Conservation (phyloP, 2,113 vertebrate genomes). For the Megaceryle maxima region DNA sequence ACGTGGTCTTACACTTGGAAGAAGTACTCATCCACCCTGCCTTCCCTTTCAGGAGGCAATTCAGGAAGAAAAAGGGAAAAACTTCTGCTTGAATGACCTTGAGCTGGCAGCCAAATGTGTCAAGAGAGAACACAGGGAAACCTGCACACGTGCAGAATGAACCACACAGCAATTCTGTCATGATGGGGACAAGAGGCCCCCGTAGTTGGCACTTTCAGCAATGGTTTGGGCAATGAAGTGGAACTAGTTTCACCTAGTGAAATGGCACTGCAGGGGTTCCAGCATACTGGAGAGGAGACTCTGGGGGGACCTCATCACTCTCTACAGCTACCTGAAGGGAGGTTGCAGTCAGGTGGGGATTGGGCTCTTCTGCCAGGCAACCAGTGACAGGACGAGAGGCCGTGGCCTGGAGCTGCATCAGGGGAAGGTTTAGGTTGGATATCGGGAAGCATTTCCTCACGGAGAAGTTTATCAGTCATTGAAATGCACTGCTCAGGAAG, state of each 20-base stretch:
- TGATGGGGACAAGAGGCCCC: neutral
- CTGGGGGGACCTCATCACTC: no score
- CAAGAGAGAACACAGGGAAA: neutral
- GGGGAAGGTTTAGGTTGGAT: no score
- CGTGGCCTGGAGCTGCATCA: no score
- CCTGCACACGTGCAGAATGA: neutral
- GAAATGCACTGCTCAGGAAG: no score
- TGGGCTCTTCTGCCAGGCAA: no score
- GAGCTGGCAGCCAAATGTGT: neutral
- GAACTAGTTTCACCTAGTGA: neutral
- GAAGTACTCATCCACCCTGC: neutral
- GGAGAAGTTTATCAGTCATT: no score
- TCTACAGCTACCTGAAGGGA: no score
- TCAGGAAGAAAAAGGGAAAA: neutral
- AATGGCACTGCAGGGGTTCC: neutral
- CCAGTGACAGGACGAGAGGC: no score
- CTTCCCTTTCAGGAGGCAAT: neutral
- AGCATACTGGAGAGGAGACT: neutral
- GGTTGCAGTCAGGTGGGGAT: no score
- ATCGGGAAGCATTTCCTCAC: no score
- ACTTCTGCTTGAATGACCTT: neutral
- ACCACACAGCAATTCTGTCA: accelerated
- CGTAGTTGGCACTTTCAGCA: neutral
- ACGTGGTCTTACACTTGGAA: neutral
- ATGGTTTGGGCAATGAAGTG: neutral